Base-by-base conservation (phyloP, 1,140 invertebrate genomes). In the Eubasilissa regina region DNA sequence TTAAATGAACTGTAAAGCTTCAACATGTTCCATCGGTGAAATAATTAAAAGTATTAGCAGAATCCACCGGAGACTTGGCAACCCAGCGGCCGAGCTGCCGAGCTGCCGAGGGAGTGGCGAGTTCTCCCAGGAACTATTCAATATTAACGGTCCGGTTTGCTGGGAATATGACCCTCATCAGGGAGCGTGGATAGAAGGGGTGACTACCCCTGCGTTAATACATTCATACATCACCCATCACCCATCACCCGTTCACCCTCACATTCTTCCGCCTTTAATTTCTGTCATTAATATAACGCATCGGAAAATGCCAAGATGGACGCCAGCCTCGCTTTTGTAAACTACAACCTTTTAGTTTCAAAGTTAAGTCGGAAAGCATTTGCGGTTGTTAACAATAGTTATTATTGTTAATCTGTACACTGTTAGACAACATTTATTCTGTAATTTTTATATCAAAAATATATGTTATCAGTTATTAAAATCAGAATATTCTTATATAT, bases 141-240 rank as follows among this genome's bases (percentile, higher is more conserved):
- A 78, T 78, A 78, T 78, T 70, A 78, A 78, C 76, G 64, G 62
- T 68, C 64, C 64, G 64, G 62, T 70, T 78, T 78, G 76, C 70
- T 70, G 55, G 64, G 64, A 78, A 77, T 77, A 68, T 77, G 47
- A 35, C 55, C 58, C 47, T 48, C 70, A 17, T 78, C 56, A 35
- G 25, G 25, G 1, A 1, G 25, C 25, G 25, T 6, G 25, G 25
- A 35, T 35, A 35, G 25, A 58, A 58, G 64, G 62, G 76, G 62
- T 56, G 56, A 77, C 74, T 56, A 17, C 56, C 45, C 64, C 72
- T 51, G 72, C 21, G 13, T 43, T 58, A 44, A 74, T 56, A 58
- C 55, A 58, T 58, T 55, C 72, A 74, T 56, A 56, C 55, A 74
- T 74, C 48, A 56, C 35, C n/a, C 55, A 47, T 48, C 4, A 47